Evolutionary conservation across 2,888 invertebrate genomes (phyloP).

Genomic region (Mellilla xanthometata): DNA sequence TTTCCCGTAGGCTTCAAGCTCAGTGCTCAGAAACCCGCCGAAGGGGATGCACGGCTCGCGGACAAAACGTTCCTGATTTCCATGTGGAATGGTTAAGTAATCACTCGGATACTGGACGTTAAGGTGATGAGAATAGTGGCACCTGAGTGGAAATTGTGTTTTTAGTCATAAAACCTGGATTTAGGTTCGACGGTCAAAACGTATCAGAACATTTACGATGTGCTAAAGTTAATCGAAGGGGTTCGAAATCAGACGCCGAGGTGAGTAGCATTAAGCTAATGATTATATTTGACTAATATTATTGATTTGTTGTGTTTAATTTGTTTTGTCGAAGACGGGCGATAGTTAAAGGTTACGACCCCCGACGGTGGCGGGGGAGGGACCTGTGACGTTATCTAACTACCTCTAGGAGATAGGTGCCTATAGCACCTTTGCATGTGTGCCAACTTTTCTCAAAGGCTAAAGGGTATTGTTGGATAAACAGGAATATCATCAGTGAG

Average conservation of each 20-base stretch:
- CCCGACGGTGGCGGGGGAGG: constrained; percentile 46
- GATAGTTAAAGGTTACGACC: constrained; percentile 67
- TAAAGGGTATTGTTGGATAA: background rate
- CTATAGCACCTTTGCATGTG: constrained; percentile 2
- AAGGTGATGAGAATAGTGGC: constrained; percentile 36
- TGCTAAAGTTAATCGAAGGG: background rate
- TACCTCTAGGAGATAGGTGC: constrained; percentile 32
- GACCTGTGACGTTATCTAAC: constrained; percentile 61
- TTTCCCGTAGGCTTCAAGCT: constrained; percentile 75
- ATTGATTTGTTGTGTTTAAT: constrained; percentile 54
- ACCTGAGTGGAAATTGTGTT: constrained; percentile 24
- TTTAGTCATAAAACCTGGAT: constrained; percentile 25
- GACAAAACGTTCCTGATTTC: constrained; percentile 43
- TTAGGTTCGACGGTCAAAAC: constrained; percentile 11
- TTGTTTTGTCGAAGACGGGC: constrained; percentile 54
- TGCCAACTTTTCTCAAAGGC: constrained; percentile 6
- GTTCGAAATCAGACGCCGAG: constrained; percentile 36
- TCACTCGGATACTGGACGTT: constrained; percentile 40
- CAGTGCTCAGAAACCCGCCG: constrained; percentile 62
- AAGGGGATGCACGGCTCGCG: constrained; percentile 38
- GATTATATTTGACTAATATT: constrained; percentile 27
- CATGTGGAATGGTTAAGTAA: constrained; percentile 72
- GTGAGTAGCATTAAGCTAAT: constrained; percentile 44
- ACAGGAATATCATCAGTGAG: background rate
- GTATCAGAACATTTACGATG: background rate